phyloP scores from a whole-genome alignment of 30 jellyfish, hydroid and myxozoan species.

The Cassiopea xamachana region DNA sequence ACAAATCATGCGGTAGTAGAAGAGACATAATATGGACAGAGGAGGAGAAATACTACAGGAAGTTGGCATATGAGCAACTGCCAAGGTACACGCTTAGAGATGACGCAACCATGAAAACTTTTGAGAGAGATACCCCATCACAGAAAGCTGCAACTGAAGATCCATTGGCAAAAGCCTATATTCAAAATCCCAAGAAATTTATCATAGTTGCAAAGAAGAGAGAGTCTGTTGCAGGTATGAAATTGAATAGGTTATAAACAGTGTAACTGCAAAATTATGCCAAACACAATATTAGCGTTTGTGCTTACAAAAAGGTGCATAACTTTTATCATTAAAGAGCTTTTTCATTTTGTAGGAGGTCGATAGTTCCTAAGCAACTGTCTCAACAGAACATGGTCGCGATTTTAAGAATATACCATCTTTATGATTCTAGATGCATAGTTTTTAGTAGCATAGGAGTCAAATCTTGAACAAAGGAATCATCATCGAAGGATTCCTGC shows the following conservation, averaged over 20 bases:
- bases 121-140: conserved; percentile 60
- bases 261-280: neutral
- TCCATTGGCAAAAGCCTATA: conserved; percentile 68
- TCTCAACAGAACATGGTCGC: too few species aligned
- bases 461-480: too few species aligned
- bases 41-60: conserved; percentile 61
- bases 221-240: conserved; percentile 48
- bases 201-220: conserved; percentile 39
- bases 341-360: too few species aligned
- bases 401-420: too few species aligned
- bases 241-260: neutral
- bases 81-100: conserved; percentile 68
- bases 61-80: conserved; percentile 67
- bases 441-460: too few species aligned
- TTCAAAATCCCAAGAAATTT: neutral
- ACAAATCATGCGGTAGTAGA: conserved; percentile 6
- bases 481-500: too few species aligned
- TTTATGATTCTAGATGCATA: too few species aligned
- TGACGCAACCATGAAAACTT: conserved; percentile 21
- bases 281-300: too few species aligned
- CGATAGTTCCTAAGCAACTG: too few species aligned
- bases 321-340: too few species aligned
- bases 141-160: conserved; percentile 53
- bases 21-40: conserved; percentile 48
- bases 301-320: too few species aligned